A percentile compares a stretch with the other conserved stretches of the same genome.
Conservation (phyloP, 1,140 invertebrate genomes). For the Cydia splendana region DNA sequence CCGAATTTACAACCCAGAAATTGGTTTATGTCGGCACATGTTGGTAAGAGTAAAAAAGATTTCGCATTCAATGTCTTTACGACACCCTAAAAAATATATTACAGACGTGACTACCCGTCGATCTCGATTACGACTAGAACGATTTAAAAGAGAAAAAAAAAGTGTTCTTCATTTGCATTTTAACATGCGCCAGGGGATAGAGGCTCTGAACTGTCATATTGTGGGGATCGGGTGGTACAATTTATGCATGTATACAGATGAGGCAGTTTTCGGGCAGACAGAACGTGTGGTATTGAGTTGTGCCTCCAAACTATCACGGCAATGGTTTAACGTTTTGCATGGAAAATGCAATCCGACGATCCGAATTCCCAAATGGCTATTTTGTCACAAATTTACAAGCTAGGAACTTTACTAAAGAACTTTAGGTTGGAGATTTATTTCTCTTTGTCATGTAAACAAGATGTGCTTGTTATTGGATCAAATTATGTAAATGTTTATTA, state of each 20-base stretch:
- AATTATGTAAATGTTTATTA: no score
- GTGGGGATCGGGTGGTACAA: conserved; percentile 37
- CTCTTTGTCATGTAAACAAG: not conserved
- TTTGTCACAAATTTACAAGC: not conserved
- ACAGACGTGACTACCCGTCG: conserved; percentile 67
- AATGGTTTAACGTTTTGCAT: not conserved
- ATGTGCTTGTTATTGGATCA: not conserved
- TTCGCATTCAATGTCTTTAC: conserved; percentile 69
- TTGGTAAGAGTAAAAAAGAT: conserved; percentile 72
- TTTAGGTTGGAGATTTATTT: not conserved
- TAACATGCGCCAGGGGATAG: conserved; percentile 69
- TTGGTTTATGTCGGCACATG: conserved; percentile 58
- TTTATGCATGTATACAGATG: conserved; percentile 21
- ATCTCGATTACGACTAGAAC: conserved; percentile 58
- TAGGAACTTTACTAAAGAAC: not conserved
- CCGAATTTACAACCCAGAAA: conserved; percentile 57
- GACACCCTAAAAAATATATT: conserved; percentile 65
- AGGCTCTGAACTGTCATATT: conserved; percentile 67
- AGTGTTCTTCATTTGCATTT: conserved; percentile 72
- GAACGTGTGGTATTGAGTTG: not conserved
- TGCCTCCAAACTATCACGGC: conserved; percentile 10
- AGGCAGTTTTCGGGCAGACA: not conserved
- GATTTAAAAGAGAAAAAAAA: conserved; percentile 66
- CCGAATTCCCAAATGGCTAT: not conserved
- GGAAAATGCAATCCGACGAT: not conserved